phyloP scores from a whole-genome alignment of 2,797 vertebrate genomes.

The Bryconaethiops microstoma region DNA sequence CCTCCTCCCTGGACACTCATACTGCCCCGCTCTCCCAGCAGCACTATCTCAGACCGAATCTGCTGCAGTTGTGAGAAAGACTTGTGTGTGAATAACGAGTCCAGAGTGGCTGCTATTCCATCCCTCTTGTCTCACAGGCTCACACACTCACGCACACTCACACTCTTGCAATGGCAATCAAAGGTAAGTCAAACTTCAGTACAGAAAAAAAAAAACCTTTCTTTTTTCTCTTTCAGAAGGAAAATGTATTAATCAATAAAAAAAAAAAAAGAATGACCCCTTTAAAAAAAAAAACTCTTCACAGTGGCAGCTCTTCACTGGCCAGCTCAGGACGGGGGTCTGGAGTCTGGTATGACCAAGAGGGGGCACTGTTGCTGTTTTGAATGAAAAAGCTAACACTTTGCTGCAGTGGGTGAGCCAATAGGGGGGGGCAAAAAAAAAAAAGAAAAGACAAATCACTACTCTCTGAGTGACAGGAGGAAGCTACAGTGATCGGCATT shows the following conservation, averaged over 20 bases:
- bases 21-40: conserved; percentile 67
- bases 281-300: conserved; percentile 62
- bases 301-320: conserved; percentile 65
- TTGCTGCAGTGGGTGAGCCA: conserved; percentile 66
- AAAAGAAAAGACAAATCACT: conserved; percentile 19
- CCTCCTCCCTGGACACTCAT: conserved; percentile 69
- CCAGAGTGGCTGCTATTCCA: conserved; percentile 72
- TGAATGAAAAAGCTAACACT: conserved; percentile 55
- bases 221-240: conserved; percentile 60
- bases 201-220: conserved; percentile 55
- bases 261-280: conserved; percentile 64
- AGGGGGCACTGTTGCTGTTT: conserved; percentile 83
- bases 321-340: conserved; percentile 55
- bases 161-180: conserved; percentile 66
- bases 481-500: conserved; percentile 75
- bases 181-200: conserved; percentile 75
- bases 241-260: conserved; percentile 76
- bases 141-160: conserved; percentile 36
- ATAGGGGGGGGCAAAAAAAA: conserved; percentile 17
- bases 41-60: conserved; percentile 69
- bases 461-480: conserved; percentile 75
- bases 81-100: conserved; percentile 76
- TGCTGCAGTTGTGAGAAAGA: conserved; percentile 69
- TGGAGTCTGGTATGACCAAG: conserved; percentile 63
- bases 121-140: conserved; percentile 56